Base-by-base conservation (phyloP, 2,888 invertebrate genomes). In the Macaria notata region DNA sequence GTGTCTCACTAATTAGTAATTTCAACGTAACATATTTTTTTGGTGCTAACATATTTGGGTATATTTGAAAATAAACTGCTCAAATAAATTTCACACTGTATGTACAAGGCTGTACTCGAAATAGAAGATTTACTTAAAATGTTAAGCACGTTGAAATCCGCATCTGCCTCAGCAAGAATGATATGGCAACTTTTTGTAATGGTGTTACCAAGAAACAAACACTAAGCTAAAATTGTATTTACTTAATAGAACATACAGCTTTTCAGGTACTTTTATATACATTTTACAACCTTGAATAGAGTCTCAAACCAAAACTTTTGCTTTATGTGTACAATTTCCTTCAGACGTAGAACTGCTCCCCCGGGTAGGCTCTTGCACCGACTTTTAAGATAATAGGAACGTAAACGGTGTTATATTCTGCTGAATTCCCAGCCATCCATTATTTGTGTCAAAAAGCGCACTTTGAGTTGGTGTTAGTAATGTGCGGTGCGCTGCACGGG, bases 201-300 rank as follows among this genome's bases (percentile, higher is more conserved):
- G 79, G 76, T 78, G 71, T 73, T 73, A 76, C 73, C 76, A 76
- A 70, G 69, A 65, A 72, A 69, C 68, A 71, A 72, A 71, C 70
- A 64, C 41, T 8, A 2, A 36, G 4, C 5, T 7, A 36, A 36
- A 36, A 36, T 36, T 36, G 7, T 36, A 6, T 6, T 36, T 36
- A 7, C 7, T 36, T 7, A 2, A 36, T 19, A 7, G 5, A 4
- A 36, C 33, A 36, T 7, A 36, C 1, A 36, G 7, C 33, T 36
- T 36, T 36, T 36, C 5, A 36, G 7, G 33, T 6, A 36, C 5
- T 36, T 36, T 36, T 36, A 36, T 4, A 36, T 4, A 36, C 7
- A 7, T 36, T 7, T 6, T 3, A 36, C 5, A 36, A 3, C 7
- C 33, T 6, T 3, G 3, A 36, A 36, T 7, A 3, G 3, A 36